phyloP scores from a whole-genome alignment of 2,113 vertebrate species.

The Panthera uncia region DNA sequence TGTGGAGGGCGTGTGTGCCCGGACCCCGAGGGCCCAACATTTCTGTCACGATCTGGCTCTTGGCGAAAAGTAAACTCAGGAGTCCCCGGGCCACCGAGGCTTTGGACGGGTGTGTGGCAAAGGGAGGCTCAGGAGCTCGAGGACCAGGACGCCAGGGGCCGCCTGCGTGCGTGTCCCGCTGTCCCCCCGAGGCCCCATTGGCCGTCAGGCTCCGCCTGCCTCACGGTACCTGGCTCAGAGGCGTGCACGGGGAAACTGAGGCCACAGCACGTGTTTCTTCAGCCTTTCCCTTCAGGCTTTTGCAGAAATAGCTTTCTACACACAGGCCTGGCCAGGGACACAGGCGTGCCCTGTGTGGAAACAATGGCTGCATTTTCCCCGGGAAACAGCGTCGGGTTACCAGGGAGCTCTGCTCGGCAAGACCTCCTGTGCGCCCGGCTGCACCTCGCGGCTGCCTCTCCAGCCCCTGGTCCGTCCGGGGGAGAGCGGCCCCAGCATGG shows the following conservation, averaged over 20 bases:
- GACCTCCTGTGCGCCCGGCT: rapidly evolving
- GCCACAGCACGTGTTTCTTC: neutral
- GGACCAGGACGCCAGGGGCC: too few species aligned
- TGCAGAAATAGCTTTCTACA: conserved; percentile 27
- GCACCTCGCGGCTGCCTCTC: rapidly evolving
- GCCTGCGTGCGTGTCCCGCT: rapidly evolving
- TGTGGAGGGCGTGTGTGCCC: neutral
- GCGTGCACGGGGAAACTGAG: neutral
- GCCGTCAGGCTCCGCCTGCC: rapidly evolving
- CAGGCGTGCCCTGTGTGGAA: neutral
- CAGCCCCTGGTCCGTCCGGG: neutral
- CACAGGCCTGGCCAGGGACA: neutral
- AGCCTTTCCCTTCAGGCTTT: conserved; percentile 15
- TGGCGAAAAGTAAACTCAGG: neutral
- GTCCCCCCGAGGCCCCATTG: rapidly evolving
- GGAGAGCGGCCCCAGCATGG: neutral
- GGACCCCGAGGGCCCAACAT: rapidly evolving
- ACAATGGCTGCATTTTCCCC: conserved; percentile 10
- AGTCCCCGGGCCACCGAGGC: neutral
- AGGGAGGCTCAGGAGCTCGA: rapidly evolving
- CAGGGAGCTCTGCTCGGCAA: neutral
- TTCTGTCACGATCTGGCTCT: rapidly evolving
- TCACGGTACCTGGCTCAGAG: neutral
- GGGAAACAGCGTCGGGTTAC: neutral
- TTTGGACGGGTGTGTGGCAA: neutral